Evolutionary conservation across 2,113 vertebrate species (phyloP).

Genomic region (Phyllostomus hastatus): DNA sequence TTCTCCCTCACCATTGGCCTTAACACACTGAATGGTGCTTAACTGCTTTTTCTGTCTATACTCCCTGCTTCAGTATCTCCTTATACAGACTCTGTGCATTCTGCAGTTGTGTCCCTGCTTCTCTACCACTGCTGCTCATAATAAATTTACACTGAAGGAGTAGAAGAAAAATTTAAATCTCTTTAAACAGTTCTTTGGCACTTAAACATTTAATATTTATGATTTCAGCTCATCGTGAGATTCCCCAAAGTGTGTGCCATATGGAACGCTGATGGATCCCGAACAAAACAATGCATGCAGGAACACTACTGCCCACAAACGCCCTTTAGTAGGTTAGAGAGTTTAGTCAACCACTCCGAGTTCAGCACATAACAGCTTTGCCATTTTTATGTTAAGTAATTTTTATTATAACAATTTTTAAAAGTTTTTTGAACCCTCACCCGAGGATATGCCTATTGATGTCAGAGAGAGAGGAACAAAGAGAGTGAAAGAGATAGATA

Average conservation of each 20-base stretch:
- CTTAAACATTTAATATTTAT: constrained; percentile 32
- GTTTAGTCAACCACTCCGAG: not conserved
- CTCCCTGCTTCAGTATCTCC: not conserved
- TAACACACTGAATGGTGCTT: not conserved
- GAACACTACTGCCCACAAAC: not conserved
- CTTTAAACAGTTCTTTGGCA: not conserved
- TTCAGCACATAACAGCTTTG: not conserved
- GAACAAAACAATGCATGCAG: not conserved
- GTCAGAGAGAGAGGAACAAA: no score
- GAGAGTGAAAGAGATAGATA: no score
- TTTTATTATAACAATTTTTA: not conserved
- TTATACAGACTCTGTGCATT: not conserved
- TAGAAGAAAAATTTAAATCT: not conserved
- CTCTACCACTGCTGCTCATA: not conserved
- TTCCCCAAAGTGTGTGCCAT: not conserved
- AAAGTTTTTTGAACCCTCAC: no score
- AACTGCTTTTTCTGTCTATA: not conserved
- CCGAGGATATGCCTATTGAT: no score
- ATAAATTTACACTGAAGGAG: not conserved
- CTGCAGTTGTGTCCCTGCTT: not conserved
- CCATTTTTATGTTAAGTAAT: constrained; percentile 24
- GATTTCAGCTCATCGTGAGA: not conserved
- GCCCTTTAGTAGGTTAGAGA: not conserved
- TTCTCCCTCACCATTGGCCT: not conserved
- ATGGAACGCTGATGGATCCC: not conserved